Conservation (phyloP, 2,113 vertebrate genomes). For the Sterrhoptilus dennistouni region DNA sequence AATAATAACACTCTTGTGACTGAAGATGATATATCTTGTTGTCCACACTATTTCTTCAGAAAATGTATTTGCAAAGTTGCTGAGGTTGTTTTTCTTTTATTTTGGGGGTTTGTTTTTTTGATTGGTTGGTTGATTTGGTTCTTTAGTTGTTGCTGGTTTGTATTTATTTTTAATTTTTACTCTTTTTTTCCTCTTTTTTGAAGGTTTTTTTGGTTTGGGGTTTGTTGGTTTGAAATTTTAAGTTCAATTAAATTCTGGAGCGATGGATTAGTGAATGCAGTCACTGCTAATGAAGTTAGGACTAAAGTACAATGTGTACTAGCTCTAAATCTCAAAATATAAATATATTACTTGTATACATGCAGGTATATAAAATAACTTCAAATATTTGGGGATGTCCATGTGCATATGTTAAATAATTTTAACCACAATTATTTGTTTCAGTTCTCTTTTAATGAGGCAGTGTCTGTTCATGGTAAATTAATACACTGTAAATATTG, state of each 20-base stretch:
- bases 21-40: neutral
- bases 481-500: neutral
- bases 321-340: neutral
- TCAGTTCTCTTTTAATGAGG: neutral
- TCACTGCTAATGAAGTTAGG: neutral
- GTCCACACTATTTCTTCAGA: neutral
- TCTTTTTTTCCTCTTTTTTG: neutral
- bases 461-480: neutral
- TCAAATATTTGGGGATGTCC: neutral
- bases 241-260: neutral
- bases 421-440: neutral
- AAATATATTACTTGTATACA: neutral
- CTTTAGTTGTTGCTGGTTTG: neutral
- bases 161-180: neutral
- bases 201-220: neutral
- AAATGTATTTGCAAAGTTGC: neutral
- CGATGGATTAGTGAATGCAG: neutral
- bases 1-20: neutral
- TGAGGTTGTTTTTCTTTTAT: neutral
- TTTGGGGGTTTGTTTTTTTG: neutral
- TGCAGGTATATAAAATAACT: neutral
- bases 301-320: neutral
- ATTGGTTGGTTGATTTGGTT: neutral
- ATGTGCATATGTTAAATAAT: neutral
- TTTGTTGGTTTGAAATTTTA: neutral